Base-by-base conservation (phyloP, 2,888 invertebrate genomes). In the Caenorhabditis drosophilae region DNA sequence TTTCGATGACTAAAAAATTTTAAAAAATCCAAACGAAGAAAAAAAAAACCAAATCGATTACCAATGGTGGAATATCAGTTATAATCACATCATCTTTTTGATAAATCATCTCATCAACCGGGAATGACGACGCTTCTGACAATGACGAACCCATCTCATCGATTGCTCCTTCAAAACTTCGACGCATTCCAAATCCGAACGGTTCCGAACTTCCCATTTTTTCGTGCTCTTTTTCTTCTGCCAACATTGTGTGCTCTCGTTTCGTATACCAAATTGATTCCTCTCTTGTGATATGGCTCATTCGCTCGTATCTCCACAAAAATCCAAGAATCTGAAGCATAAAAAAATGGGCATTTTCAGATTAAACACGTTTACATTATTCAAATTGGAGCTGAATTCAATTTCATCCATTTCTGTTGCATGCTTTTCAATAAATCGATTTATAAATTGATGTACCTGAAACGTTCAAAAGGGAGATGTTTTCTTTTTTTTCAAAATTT, bases 251-350 rank as follows among this genome's bases (percentile, higher is more conserved):
- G 18, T 49, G 48, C 25, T 59, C 51, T n/a, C 58, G 27, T 18
- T 59, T 59, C 11, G 64, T 64, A 31, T 52, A 64, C 64, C 64
- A 64, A 22, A 59, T 31, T 2, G 54, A 59, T 38, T 64, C 64
- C 23, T 59, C 59, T 12, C 41, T 41, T n/a, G 55, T 64, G 26
- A 64, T 46, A 26, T 64, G 64, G 36, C 54, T 64, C n/a, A 47
- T 48, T 15, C 64, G 59, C 25, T 36, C 20, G 41, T 64, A 64
- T 0, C 27, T 16, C 58, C 59, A 59, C 25, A 64, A 16, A 45
- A 58, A 64, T 2, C 22, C 16, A 45, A 64, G 36, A 26, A 58
- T 46, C 62, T 62, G 47, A 44, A 55, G 15, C 4, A 20, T 16
- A n/a, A n/a, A n/a, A n/a, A n/a, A 16, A 20, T 22, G 7, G 7